Evolutionary conservation across 2,888 invertebrate genomes (phyloP).

Genomic region (Nemapogon koenigi): DNA sequence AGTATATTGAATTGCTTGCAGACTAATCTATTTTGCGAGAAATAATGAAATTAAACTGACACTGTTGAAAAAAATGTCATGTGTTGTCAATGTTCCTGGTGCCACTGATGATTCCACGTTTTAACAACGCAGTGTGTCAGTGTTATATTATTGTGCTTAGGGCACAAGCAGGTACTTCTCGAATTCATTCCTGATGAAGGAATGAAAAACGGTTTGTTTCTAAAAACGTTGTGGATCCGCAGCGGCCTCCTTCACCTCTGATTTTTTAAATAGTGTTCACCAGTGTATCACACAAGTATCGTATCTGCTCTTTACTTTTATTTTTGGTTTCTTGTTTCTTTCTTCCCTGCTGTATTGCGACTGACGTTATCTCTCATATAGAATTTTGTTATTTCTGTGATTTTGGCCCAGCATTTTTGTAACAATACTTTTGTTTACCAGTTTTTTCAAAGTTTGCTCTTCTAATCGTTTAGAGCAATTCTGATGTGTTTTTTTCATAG

Average conservation of each 20-base stretch:
- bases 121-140: too few relatives aligned
- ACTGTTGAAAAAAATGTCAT: too few relatives aligned
- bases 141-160: too few relatives aligned
- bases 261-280: conserved; percentile 6
- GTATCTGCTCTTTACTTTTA: background rate
- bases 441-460: conserved; percentile 6
- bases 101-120: too few relatives aligned
- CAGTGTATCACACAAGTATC: conserved; percentile 8
- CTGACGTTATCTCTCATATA: conserved; percentile 1
- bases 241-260: conserved; percentile 8
- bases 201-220: conserved; percentile 13
- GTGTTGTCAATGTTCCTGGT: too few relatives aligned
- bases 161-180: too few relatives aligned
- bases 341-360: background rate
- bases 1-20: too few relatives aligned
- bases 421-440: conserved; percentile 9
- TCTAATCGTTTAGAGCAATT: conserved; percentile 1
- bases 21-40: too few relatives aligned
- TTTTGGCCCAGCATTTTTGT: conserved; percentile 10
- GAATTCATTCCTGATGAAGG: conserved; percentile 9
- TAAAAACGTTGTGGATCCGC: conserved; percentile 12
- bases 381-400: background rate
- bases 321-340: background rate
- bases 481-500: conserved; percentile 6
- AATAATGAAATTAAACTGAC: too few relatives aligned